Evolutionary conservation across 2,797 vertebrate species (phyloP).

Genomic region (Sebastes elongatus): DNA sequence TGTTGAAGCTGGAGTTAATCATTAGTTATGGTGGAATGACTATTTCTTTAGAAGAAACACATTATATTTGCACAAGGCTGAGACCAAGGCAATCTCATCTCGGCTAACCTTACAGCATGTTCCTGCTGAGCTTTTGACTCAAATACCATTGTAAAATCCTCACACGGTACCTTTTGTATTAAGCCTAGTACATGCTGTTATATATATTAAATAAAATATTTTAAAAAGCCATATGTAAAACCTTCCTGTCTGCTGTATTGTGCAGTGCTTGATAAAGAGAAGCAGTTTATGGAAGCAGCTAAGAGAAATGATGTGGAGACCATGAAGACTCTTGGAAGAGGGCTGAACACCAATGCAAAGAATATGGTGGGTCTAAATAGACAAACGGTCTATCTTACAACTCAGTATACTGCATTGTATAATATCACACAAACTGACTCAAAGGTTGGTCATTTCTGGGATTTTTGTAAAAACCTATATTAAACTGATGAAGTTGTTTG

Average conservation of each 20-base stretch:
- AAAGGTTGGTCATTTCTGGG: not conserved
- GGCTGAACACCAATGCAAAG: conserved; percentile 87
- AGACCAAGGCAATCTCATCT: not conserved
- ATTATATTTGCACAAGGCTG: conserved; percentile 34
- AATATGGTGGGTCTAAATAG: conserved; percentile 83
- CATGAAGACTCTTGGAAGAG: conserved; percentile 85
- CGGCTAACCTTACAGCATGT: not conserved
- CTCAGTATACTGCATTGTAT: not conserved
- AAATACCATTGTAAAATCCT: not conserved
- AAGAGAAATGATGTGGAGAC: conserved; percentile 88
- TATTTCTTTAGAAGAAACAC: not conserved
- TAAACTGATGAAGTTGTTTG: conserved; percentile 19
- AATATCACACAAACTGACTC: not conserved
- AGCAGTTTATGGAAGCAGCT: conserved; percentile 89
- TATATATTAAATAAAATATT: not conserved
- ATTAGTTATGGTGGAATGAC: conserved; percentile 5
- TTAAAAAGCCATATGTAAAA: not conserved
- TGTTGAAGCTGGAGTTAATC: conserved; percentile 21
- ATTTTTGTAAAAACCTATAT: not conserved
- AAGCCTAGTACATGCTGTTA: not conserved
- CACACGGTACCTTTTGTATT: not conserved
- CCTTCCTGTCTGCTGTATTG: not conserved
- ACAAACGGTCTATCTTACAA: not conserved
- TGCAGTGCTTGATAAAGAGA: conserved; percentile 89
- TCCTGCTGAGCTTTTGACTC: not conserved